Evolutionary conservation across 2,888 invertebrate species (phyloP), one percentile per base, ranked within the genome.

Genomic region (Cephus nigrinus): DNA sequence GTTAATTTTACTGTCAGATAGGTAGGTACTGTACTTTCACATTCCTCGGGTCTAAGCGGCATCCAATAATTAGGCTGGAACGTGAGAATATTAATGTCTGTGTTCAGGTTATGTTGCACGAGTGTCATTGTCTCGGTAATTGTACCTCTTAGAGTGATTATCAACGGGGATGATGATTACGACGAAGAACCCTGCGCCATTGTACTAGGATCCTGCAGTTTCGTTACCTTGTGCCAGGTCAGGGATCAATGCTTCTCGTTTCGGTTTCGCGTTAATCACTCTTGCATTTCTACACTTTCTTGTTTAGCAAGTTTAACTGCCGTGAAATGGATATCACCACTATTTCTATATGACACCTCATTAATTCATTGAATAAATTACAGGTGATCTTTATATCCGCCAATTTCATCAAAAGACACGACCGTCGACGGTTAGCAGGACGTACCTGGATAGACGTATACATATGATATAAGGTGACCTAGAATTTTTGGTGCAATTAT

Each of bases 91-190:
- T 88, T 87, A 87, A 89, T 90, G 86, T 82, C 85, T 84, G 86
- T 88, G 85, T 88, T 89, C 87, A 88, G 84, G 76, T 78, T 79
- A 84, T 80, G 80, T 84, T 85, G 83, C 81, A 76, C 84, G 76
- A 82, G 84, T 86, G 87, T 88, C 87, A 89, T 89, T 89, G 89
- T 88, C 84, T 84, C 81, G 79, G 84, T 88, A 88, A 89, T 89
- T 85, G 83, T 83, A 76, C 82, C 79, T 80, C 82, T 80, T 76
- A 83, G 78, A 82, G 82, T 81, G 85, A 86, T 87, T 85, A 88
- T 88, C 86, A 87, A 84, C 85, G 80, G 82, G 82, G 82, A 80
- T 79, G 83, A 83, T 84, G 84, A 88, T 86, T 85, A 85, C 81
- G 83, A 81, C 82, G 84, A 82, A 77, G 55, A 73, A 78, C 75